Percentiles rank a stretch among this genome's conserved stretches.
Evolutionary conservation across 1,140 invertebrate species (phyloP).

Genomic region (Drosophila insularis): DNA sequence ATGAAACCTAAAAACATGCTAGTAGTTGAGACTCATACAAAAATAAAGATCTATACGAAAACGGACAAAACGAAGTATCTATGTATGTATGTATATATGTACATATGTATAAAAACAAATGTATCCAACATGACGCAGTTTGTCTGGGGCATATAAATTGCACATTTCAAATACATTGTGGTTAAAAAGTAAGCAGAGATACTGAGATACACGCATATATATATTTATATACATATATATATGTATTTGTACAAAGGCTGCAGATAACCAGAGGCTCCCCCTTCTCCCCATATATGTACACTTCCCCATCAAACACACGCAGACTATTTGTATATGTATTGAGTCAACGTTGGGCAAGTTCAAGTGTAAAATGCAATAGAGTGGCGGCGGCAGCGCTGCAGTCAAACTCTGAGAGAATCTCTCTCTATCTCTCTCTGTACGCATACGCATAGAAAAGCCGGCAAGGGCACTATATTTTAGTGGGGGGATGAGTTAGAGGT

Average conservation of each 20-base stretch:
- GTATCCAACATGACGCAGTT: constrained; percentile 26
- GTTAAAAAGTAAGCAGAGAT: constrained; percentile 72
- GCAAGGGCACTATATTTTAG: constrained; percentile 48
- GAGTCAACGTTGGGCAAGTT: constrained; percentile 73
- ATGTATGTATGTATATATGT: not conserved
- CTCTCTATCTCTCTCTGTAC: constrained; percentile 41
- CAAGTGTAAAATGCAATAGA: constrained; percentile 80
- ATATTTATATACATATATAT: constrained; percentile 43
- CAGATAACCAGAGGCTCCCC: constrained; percentile 54
- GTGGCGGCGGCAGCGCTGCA: constrained; percentile 33
- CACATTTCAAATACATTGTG: constrained; percentile 80
- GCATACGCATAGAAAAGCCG: constrained; percentile 78
- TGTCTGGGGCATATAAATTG: constrained; percentile 65
- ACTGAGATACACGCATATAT: not conserved
- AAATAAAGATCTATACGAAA: not conserved
- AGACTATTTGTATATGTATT: constrained; percentile 26
- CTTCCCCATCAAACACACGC: not conserved
- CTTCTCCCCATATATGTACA: not conserved
- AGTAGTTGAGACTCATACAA: not conserved
- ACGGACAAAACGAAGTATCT: not conserved
- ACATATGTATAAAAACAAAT: not conserved
- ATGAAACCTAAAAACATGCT: constrained; percentile 8
- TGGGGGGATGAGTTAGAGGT: constrained; percentile 7
- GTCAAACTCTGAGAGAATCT: constrained; percentile 28
- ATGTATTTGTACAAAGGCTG: constrained; percentile 34